These are phyloP conservation scores for Pachycephus smyrnensis DNA, from an alignment of 2,888 invertebrate genomes.

Conservation along the genomic window DNA sequence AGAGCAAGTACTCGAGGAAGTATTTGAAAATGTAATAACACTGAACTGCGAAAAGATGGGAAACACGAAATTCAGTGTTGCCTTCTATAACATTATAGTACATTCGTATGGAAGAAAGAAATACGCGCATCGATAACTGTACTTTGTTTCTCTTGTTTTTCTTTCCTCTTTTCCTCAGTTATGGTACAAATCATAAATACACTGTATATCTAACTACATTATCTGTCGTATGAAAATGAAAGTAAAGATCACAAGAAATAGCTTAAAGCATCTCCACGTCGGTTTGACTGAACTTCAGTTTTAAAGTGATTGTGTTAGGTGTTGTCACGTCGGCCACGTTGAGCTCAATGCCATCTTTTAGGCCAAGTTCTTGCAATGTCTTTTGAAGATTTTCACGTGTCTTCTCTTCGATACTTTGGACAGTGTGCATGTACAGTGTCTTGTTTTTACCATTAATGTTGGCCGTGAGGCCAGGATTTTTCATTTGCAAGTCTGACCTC, in stretches of 20 bases:
- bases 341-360: conserved; percentile 87
- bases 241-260: not conserved
- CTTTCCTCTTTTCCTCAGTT: conserved; percentile 11
- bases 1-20: conserved; percentile 29
- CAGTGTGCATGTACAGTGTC: conserved; percentile 93
- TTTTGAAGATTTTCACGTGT: conserved; percentile 91
- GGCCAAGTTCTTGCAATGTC: conserved; percentile 85
- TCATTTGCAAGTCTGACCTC: conserved; percentile 86
- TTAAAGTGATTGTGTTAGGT: conserved; percentile 83
- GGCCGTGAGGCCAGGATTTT: conserved; percentile 88
- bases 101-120: not conserved
- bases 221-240: not conserved
- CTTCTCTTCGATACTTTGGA: conserved; percentile 90
- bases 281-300: conserved; percentile 73
- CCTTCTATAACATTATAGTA: not conserved
- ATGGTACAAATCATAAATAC: conserved; percentile 5
- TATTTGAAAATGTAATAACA: conserved; percentile 8
- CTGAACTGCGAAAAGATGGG: not conserved
- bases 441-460: conserved; percentile 85
- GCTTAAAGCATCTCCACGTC: conserved; percentile 47
- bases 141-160: not conserved
- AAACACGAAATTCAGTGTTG: not conserved
- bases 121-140: conserved; percentile 1
- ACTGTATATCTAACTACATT: conserved; percentile 21
- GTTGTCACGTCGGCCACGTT: conserved; percentile 93